These are phyloP conservation scores for Paramormyrops hopkinsi DNA, from an alignment of 2,797 vertebrate genomes.

Conservation along the genomic window DNA sequence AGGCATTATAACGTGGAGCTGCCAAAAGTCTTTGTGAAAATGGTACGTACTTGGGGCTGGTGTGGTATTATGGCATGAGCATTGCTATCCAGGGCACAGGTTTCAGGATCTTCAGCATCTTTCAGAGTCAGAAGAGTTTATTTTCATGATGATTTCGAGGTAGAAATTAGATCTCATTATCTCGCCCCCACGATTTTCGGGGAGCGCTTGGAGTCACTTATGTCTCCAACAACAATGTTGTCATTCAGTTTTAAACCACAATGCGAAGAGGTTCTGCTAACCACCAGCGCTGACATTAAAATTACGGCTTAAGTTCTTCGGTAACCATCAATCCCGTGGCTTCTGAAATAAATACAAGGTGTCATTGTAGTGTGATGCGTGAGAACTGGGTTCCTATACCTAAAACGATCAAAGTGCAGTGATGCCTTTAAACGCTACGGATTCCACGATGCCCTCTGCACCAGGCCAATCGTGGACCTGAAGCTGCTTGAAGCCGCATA, in stretches of 20 bases:
- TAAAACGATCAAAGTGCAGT: background rate
- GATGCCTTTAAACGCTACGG: background rate
- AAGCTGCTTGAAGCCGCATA: conserved; percentile 30
- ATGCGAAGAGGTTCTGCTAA: background rate
- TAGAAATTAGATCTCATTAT: background rate
- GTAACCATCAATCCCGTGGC: background rate
- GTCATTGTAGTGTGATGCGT: background rate
- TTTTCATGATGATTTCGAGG: background rate
- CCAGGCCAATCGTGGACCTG: conserved; percentile 37
- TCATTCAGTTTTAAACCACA: background rate
- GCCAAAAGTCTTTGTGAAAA: background rate
- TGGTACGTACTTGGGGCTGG: background rate
- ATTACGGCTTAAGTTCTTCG: background rate
- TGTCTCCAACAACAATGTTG: background rate
- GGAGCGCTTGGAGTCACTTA: background rate
- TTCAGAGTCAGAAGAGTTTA: background rate
- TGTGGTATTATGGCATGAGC: background rate
- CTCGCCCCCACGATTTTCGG: background rate
- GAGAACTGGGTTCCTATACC: background rate
- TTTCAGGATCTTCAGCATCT: background rate
- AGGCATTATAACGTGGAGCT: background rate
- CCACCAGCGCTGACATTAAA: background rate
- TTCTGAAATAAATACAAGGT: background rate
- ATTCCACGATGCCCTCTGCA: conserved; percentile 27
- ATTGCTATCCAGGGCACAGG: background rate